phyloP scores from a whole-genome alignment of 2,113 vertebrate species.

The Nycticorax nycticorax region DNA sequence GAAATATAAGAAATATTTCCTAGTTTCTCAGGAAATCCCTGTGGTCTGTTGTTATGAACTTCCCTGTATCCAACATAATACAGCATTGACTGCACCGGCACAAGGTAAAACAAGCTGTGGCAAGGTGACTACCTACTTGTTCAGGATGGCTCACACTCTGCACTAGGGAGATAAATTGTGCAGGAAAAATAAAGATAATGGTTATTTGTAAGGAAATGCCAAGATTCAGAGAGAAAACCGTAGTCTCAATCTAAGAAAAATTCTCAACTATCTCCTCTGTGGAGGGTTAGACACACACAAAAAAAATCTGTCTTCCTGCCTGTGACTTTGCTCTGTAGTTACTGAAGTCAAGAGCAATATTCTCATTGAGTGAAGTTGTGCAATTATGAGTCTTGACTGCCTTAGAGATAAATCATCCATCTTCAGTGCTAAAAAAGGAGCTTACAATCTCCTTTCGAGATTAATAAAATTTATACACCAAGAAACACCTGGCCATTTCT shows the following conservation, averaged over 20 bases:
- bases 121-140: neutral
- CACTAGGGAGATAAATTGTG: neutral
- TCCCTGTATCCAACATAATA: neutral
- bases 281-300: neutral
- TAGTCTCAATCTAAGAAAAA: neutral
- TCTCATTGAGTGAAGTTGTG: neutral
- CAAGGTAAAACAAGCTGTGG: neutral
- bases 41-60: neutral
- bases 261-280: neutral
- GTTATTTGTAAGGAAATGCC: neutral
- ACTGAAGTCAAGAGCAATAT: constrained; percentile 15
- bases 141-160: neutral
- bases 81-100: neutral
- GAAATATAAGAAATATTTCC: constrained; percentile 18
- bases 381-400: neutral
- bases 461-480: neutral
- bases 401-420: neutral
- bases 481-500: neutral
- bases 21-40: constrained; percentile 21
- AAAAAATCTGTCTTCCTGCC: neutral
- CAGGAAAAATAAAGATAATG: neutral
- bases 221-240: neutral
- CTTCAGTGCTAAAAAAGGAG: constrained; percentile 1
- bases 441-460: neutral
- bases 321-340: neutral